phyloP scores from a whole-genome alignment of 2,888 invertebrate genomes.

The Tridacna crocea region DNA sequence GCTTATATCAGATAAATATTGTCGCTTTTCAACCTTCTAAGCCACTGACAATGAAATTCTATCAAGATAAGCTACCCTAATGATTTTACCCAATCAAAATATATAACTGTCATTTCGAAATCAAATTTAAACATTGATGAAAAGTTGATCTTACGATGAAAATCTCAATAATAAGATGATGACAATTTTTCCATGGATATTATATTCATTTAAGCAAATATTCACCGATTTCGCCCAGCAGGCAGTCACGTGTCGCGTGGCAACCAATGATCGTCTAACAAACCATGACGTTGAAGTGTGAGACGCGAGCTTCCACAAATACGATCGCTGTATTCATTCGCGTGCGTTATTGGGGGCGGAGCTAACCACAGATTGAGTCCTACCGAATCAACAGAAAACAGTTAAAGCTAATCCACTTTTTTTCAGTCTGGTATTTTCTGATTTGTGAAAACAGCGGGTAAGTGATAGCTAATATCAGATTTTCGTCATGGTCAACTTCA shows the following conservation, averaged over 20 bases:
- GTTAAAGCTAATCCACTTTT: conserved; percentile 1
- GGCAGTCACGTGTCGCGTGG: conserved; percentile 62
- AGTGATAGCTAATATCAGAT: not conserved
- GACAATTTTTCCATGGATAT: conserved; percentile 62
- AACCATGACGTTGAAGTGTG: conserved; percentile 53
- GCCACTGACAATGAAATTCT: not conserved
- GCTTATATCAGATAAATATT: not conserved
- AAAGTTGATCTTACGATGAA: conserved; percentile 61
- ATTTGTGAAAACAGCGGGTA: conserved; percentile 12
- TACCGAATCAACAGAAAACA: not conserved
- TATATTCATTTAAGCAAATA: conserved; percentile 65
- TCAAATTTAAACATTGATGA: conserved; percentile 63
- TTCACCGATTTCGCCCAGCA: conserved; percentile 53
- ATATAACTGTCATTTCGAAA: conserved; percentile 60
- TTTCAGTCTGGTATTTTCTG: conserved; percentile 10
- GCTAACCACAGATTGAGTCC: conserved; percentile 46
- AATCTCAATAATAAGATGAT: conserved; percentile 57
- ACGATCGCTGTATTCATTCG: conserved; percentile 57
- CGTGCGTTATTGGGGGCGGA: conserved; percentile 58
- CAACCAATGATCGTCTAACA: conserved; percentile 56
- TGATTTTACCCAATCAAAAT: conserved; percentile 39
- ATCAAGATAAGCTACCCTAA: conserved; percentile 22
- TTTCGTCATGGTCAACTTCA: conserved; percentile 19
- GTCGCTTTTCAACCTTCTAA: not conserved
- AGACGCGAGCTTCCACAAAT: conserved; percentile 58